Evolutionary conservation across 2,888 invertebrate species (phyloP).

Genomic region (Acanthopleura granulata): DNA sequence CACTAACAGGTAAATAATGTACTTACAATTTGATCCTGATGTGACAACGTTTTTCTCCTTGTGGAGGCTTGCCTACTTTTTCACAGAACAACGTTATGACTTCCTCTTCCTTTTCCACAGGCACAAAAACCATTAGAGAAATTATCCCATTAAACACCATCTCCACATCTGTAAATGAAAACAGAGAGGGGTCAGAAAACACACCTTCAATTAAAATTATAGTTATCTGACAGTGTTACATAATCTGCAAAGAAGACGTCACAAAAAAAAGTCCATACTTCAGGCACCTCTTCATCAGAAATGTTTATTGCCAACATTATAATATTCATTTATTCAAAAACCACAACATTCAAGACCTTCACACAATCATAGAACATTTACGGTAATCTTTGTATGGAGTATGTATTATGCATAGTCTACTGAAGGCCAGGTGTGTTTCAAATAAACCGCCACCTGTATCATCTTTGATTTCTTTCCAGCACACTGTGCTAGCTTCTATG

Average conservation of each 20-base stretch:
- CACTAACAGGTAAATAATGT: background rate
- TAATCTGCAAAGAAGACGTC: no score
- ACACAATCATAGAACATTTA: no score
- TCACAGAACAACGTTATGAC: conserved; percentile 92
- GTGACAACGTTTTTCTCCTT: conserved; percentile 71
- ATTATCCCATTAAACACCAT: conserved; percentile 95
- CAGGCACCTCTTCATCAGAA: no score
- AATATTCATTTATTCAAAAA: no score
- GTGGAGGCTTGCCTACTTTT: conserved; percentile 89
- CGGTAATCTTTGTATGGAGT: background rate
- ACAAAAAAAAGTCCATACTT: no score
- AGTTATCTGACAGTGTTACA: no score
- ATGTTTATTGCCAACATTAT: no score
- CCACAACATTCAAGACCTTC: no score
- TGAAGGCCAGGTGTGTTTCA: background rate
- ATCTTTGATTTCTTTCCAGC: conserved; percentile 77
- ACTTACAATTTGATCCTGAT: conserved; percentile 89
- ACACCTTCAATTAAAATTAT: no score
- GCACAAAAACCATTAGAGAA: conserved; percentile 90
- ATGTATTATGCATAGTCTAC: background rate
- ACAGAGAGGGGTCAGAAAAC: conserved; percentile 20
- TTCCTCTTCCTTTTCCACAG: conserved; percentile 87
- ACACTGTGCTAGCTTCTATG: conserved; percentile 92
- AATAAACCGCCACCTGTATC: conserved; percentile 42
- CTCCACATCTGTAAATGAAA: conserved; percentile 88